These are phyloP conservation scores for Uropsilus gracilis DNA, from an alignment of 2,113 vertebrate genomes.

Conservation along the genomic window DNA sequence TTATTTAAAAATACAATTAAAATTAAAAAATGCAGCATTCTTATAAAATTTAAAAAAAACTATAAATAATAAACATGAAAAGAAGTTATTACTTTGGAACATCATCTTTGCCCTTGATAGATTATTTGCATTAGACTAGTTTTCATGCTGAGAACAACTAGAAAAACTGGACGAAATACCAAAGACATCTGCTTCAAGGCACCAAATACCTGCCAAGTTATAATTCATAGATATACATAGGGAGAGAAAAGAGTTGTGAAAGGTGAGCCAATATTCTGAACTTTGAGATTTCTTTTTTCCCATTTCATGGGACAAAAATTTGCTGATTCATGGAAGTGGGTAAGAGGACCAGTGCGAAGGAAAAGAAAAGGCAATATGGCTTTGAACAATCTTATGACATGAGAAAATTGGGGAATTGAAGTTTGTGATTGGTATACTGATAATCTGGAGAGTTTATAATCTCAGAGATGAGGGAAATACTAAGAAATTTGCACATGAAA, in stretches of 20 bases:
- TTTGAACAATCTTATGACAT: not conserved
- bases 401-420: not conserved
- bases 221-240: not conserved
- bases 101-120: not conserved
- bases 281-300: not conserved
- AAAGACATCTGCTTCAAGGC: not conserved
- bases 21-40: not conserved
- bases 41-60: not conserved
- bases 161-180: not conserved
- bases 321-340: not conserved
- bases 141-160: not conserved
- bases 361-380: not conserved
- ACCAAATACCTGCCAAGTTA: not conserved
- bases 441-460: not conserved
- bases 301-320: not conserved
- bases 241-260: not conserved
- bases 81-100: not conserved
- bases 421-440: not conserved
- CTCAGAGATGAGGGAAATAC: not conserved
- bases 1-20: not conserved
- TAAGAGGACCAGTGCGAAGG: not conserved
- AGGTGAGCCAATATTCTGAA: not conserved
- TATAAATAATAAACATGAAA: not conserved
- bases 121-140: not conserved
- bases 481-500: not conserved